These are phyloP conservation scores for Lepisosteus oculatus DNA, from an alignment of 2,113 vertebrate genomes.

Conservation along the genomic window DNA sequence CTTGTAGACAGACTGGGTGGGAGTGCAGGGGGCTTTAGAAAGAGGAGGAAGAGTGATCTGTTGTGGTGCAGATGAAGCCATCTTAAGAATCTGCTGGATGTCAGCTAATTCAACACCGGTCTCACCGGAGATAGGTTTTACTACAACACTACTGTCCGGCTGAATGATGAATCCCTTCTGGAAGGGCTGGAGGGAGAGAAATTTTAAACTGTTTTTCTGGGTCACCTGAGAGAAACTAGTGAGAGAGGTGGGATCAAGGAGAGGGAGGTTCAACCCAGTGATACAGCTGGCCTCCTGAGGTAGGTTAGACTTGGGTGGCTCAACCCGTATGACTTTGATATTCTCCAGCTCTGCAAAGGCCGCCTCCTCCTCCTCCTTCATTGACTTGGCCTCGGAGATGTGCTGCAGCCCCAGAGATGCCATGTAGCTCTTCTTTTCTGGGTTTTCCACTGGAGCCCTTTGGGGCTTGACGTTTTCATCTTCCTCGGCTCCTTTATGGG, in stretches of 20 bases:
- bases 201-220: slow-evolving; percentile 74
- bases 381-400: slow-evolving; percentile 70
- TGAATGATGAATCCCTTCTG: slow-evolving; percentile 87
- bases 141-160: slow-evolving; percentile 79
- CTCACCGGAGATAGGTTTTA: slow-evolving; percentile 72
- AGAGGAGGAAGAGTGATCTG: slow-evolving; percentile 84
- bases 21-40: slow-evolving; percentile 76
- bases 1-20: slow-evolving; percentile 72
- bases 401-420: slow-evolving; percentile 81
- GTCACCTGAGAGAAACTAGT: slow-evolving; percentile 67
- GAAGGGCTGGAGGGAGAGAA: slow-evolving; percentile 87
- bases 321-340: slow-evolving; percentile 82
- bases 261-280: slow-evolving; percentile 69
- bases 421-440: slow-evolving; percentile 64
- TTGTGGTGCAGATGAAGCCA: slow-evolving; percentile 78
- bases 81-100: slow-evolving; percentile 94
- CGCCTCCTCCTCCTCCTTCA: slow-evolving; percentile 68
- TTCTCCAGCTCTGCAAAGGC: slow-evolving; percentile 70
- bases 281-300: slow-evolving; percentile 80
- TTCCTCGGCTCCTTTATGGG: slow-evolving; percentile 47
- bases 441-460: slow-evolving; percentile 15
- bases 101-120: slow-evolving; percentile 82
- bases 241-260: slow-evolving; percentile 75
- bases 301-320: slow-evolving; percentile 79
- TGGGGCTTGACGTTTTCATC: slow-evolving; percentile 44